A percentile compares a stretch with the other conserved stretches of the same genome.
Evolutionary conservation across 2,797 vertebrate species (phyloP).

Genomic region (Tapera naevia): DNA sequence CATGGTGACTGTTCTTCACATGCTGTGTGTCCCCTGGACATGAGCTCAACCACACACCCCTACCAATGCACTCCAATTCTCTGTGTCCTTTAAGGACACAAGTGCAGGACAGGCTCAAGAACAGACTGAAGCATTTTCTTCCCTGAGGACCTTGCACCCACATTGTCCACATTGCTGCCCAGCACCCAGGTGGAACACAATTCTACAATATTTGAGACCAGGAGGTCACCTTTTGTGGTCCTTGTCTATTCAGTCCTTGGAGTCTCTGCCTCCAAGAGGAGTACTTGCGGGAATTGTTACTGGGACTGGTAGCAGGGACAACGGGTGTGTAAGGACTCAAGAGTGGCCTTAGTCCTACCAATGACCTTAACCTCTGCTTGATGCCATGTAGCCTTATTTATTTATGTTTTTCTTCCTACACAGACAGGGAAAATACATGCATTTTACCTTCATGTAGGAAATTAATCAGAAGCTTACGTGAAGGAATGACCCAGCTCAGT

Average conservation of each 20-base stretch:
- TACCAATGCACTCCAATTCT: not conserved
- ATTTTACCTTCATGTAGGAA: not conserved
- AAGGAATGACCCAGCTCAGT: not conserved
- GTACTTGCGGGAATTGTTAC: fast-evolving
- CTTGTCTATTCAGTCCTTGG: not conserved
- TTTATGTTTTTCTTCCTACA: not conserved
- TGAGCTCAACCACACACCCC: not conserved
- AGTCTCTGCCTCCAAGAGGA: not conserved
- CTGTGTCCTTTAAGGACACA: not conserved
- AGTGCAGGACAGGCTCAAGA: not conserved
- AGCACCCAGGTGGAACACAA: not conserved
- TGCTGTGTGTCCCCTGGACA: fast-evolving
- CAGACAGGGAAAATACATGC: not conserved
- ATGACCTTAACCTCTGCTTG: not conserved
- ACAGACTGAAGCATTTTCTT: not conserved
- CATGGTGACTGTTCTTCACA: fast-evolving
- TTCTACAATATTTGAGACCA: fast-evolving
- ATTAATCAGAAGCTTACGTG: not conserved
- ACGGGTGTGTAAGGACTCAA: not conserved
- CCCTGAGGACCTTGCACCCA: not conserved
- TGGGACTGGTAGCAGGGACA: not conserved
- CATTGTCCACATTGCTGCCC: fast-evolving
- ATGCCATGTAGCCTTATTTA: not conserved
- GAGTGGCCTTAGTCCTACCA: not conserved
- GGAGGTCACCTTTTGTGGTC: not conserved